A percentile compares a stretch with the other conserved stretches of the same genome.
Evolutionary conservation across 2,888 invertebrate species (phyloP).

Genomic region (Tachina fera): DNA sequence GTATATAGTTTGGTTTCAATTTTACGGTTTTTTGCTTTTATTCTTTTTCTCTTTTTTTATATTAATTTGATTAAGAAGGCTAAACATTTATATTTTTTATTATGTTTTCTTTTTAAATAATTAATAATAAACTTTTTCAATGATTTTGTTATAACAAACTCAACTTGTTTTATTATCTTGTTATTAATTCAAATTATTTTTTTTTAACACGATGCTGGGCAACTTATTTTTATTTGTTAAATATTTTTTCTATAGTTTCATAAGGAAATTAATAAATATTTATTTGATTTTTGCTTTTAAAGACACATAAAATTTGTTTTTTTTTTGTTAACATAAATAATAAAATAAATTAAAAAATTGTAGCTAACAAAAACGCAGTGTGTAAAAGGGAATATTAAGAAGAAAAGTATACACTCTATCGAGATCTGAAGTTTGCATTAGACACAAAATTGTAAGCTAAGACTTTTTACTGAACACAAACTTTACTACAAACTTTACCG

Average conservation of each 20-base stretch:
- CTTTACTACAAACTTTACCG: no score
- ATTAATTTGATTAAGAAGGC: constrained; percentile 73
- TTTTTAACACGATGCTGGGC: constrained; percentile 67
- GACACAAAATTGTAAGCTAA: no score
- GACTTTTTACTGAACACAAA: no score
- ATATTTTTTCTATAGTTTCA: constrained; percentile 61
- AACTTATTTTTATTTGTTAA: constrained; percentile 69
- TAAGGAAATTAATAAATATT: constrained; percentile 59
- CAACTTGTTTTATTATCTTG: constrained; percentile 56
- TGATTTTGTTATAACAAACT: constrained; percentile 44
- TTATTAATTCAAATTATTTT: constrained; percentile 50
- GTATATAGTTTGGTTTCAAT: constrained; percentile 61
- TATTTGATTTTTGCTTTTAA: constrained; percentile 67
- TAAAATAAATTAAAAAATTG: constrained; percentile 18
- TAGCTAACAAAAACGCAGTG: constrained; percentile 43
- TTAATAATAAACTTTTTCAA: constrained; percentile 66
- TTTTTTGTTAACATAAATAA: constrained; percentile 21
- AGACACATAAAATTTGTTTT: constrained; percentile 64
- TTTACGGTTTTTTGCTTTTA: constrained; percentile 24
- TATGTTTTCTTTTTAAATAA: constrained; percentile 52
- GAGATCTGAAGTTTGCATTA: no score
- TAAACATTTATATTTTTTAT: constrained; percentile 67
- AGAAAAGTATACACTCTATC: background rate
- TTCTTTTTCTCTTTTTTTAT: constrained; percentile 47
- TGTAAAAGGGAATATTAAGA: background rate